Conservation (phyloP, 2,888 invertebrate species). For the Agapostemon virescens region DNA sequence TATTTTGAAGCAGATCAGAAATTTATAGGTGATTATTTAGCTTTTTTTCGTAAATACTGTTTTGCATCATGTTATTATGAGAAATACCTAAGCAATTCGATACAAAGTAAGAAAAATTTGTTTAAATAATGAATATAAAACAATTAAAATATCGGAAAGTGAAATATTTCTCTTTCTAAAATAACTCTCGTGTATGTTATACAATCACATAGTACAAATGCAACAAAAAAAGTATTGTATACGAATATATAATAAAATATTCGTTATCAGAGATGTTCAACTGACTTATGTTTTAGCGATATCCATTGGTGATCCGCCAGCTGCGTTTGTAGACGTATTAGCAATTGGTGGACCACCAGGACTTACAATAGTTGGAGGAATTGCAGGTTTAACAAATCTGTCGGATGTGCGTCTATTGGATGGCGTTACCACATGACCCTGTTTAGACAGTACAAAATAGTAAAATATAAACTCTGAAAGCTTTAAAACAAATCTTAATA, state of each 20-base stretch:
- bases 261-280: conserved; percentile 42
- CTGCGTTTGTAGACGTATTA: conserved; percentile 69
- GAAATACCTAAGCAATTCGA: conserved; percentile 45
- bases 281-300: conserved; percentile 78
- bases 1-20: conserved; percentile 52
- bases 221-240: conserved; percentile 62
- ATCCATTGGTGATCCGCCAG: conserved; percentile 79
- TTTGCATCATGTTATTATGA: conserved; percentile 40
- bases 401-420: conserved; percentile 87
- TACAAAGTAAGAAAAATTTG: conserved; percentile 46
- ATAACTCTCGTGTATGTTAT: conserved; percentile 44
- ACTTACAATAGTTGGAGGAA: conserved; percentile 84
- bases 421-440: conserved; percentile 76
- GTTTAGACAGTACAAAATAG: conserved; percentile 19
- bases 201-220: conserved; percentile 62
- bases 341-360: conserved; percentile 80
- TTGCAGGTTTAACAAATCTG: conserved; percentile 92
- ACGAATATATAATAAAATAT: conserved; percentile 57
- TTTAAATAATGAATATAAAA: conserved; percentile 38
- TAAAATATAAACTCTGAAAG: not conserved
- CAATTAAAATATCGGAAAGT: conserved; percentile 35
- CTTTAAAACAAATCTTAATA: not conserved
- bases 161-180: conserved; percentile 23
- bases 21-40: conserved; percentile 37
- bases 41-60: conserved; percentile 49